phyloP scores from a whole-genome alignment of 2,113 vertebrate species.

The Saimiri boliviensis region DNA sequence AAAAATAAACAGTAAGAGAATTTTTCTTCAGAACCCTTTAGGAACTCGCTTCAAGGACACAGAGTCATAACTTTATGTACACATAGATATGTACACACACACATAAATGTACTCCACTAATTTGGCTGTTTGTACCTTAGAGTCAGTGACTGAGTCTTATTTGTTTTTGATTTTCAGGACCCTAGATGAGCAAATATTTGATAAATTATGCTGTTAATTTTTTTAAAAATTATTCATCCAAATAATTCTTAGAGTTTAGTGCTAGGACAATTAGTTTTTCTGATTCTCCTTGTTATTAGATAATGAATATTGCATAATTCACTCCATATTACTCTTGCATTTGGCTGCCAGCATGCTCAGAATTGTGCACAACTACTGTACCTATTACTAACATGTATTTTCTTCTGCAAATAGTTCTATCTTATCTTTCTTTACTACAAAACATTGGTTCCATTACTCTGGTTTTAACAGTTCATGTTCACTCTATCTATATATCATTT shows the following conservation, averaged over 20 bases:
- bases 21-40: not conserved
- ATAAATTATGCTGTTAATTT: not conserved
- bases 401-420: conserved; percentile 7
- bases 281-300: not conserved
- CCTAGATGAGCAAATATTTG: not conserved
- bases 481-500: not conserved
- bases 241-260: conserved; percentile 7
- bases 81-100: not conserved
- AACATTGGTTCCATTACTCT: not conserved
- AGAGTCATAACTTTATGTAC: not conserved
- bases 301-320: not conserved
- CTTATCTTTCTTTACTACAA: not conserved
- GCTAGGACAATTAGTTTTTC: not conserved
- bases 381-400: not conserved
- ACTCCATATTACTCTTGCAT: not conserved
- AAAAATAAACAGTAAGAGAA: not conserved
- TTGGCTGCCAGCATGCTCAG: not conserved
- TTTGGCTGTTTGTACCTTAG: not conserved
- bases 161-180: not conserved
- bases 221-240: not conserved
- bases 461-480: not conserved
- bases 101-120: not conserved
- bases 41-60: not conserved
- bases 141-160: not conserved
- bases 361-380: not conserved